Evolutionary conservation across 1,140 invertebrate species (phyloP).

Genomic region (Maconellicoccus hirsutus): DNA sequence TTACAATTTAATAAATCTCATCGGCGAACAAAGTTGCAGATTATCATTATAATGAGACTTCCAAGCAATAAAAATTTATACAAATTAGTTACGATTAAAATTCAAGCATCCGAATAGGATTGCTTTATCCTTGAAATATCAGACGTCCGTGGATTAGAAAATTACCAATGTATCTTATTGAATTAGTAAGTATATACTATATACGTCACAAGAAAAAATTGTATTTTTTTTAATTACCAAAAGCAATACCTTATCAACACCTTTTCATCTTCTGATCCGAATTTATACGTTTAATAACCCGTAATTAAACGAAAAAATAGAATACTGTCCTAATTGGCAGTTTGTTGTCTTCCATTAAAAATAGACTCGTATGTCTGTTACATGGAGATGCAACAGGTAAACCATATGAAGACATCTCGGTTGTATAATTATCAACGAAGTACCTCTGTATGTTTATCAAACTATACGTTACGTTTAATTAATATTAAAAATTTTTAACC

Average conservation of each 20-base stretch:
- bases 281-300: background rate
- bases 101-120: background rate
- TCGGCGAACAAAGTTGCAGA: too few relatives aligned
- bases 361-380: background rate
- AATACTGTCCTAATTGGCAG: constrained; percentile 2
- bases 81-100: background rate
- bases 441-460: background rate
- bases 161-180: too few relatives aligned
- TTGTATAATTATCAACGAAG: background rate
- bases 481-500: background rate
- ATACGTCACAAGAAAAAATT: too few relatives aligned
- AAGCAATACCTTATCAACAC: background rate
- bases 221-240: background rate
- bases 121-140: background rate
- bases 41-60: background rate
- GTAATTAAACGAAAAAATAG: background rate
- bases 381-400: background rate
- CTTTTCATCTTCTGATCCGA: background rate
- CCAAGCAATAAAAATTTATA: background rate
- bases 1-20: too few relatives aligned
- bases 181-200: too few relatives aligned
- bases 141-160: background rate
- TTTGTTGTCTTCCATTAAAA: background rate
- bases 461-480: background rate
- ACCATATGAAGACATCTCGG: background rate